phyloP scores from a whole-genome alignment of 2,888 invertebrate genomes.

The Mimas tiliae region DNA sequence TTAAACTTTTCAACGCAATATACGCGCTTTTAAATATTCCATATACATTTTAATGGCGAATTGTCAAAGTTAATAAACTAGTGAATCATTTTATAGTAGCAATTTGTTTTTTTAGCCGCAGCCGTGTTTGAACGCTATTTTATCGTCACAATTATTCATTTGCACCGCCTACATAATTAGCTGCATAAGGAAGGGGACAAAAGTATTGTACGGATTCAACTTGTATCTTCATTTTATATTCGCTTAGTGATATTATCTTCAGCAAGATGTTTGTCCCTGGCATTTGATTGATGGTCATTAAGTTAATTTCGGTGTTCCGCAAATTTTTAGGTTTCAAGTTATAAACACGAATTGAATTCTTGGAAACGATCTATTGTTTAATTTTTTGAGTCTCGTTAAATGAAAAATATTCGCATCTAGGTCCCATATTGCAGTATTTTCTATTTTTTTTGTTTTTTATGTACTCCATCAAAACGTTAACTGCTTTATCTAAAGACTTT shows the following conservation, averaged over 20 bases:
- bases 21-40: slow-evolving; percentile 14
- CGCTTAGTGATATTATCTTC: slow-evolving; percentile 2
- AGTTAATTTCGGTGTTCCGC: slow-evolving; percentile 12
- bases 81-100: slow-evolving; percentile 20
- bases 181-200: slow-evolving; percentile 5
- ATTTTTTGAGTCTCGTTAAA: neutral
- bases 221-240: neutral
- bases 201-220: neutral
- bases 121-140: neutral
- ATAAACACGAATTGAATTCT: neutral
- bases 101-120: neutral
- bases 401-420: neutral
- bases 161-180: slow-evolving; percentile 7
- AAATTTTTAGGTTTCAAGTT: neutral
- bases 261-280: slow-evolving; percentile 2
- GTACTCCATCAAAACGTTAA: neutral
- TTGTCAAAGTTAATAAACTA: slow-evolving; percentile 13
- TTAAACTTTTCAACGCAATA: slow-evolving; percentile 13
- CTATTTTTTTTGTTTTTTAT: too few relatives aligned
- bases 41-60: slow-evolving; percentile 2
- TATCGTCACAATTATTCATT: slow-evolving; percentile 10
- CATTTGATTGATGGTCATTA: slow-evolving; percentile 16
- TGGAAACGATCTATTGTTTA: slow-evolving; percentile 9
- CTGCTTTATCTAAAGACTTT: too few relatives aligned
- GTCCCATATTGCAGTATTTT: too few relatives aligned